Evolutionary conservation across 2,113 vertebrate genomes (phyloP).

Genomic region (Orthonyx spaldingii): DNA sequence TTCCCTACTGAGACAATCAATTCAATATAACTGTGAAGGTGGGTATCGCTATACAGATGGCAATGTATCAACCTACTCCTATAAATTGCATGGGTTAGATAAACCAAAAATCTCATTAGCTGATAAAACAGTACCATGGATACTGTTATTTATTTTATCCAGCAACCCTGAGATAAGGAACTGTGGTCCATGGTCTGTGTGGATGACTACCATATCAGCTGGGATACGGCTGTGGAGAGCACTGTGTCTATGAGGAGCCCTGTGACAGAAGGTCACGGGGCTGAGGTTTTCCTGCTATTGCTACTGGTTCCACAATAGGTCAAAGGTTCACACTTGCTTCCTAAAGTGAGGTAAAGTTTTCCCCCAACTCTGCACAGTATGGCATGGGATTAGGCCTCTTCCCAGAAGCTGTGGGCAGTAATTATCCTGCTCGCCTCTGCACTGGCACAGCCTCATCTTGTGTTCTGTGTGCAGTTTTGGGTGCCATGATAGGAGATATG

Average conservation of each 20-base stretch:
- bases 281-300: not conserved
- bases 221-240: no score
- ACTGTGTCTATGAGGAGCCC: fast-evolving
- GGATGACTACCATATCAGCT: not conserved
- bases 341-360: not conserved
- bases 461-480: not conserved
- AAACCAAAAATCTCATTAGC: not conserved
- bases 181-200: fast-evolving
- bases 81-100: not conserved
- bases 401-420: no score
- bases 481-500: not conserved
- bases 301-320: not conserved
- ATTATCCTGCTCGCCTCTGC: not conserved
- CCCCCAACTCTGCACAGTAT: not conserved
- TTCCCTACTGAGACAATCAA: not conserved
- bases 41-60: not conserved
- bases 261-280: no score
- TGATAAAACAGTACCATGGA: not conserved
- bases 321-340: not conserved
- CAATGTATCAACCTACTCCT: not conserved
- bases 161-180: not conserved
- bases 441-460: not conserved
- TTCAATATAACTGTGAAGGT: not conserved
- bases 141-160: not conserved
- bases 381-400: no score